Base-by-base conservation (phyloP, 2,113 vertebrate species). In the Numenius arquata region DNA sequence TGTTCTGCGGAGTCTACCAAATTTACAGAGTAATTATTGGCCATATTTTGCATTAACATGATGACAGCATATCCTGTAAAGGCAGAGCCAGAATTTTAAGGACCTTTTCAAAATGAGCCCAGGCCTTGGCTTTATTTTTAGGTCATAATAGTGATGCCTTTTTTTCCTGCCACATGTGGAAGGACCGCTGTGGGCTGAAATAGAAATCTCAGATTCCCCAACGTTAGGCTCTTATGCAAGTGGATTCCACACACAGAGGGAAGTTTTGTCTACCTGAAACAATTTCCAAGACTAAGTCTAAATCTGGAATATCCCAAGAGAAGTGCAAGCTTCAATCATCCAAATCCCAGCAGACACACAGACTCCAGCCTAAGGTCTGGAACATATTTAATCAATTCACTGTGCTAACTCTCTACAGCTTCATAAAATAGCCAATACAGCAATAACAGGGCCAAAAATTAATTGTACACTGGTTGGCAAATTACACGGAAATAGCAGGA, bases 321-420 rank as follows among this genome's bases (percentile, higher is more conserved):
- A 68, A 95, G 67, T 8, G 5, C 41, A 89, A 89, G 78, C 71
- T 96, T 91, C 95, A 95, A 91, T 93, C 93, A 95, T 73, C 2
- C 8, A 93, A 95, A 89, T 95, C 95, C 92, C 94, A 80, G 77
- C 66, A 88, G 89, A 89, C 71, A 40, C 45, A 13, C 53, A 74
- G 87, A 73, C 90, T 94, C 82, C 88, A 91, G 95, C 75, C 95
- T 67, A 93, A 93, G 93, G 95, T 93, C 88, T 90, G 95, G 59
- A 96, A 95, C 75, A 83, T 50, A 93, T 94, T 96, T 96, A 93
- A 97, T 93, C 95, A 96, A 94, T 93, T 87, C 90, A 71, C 86
- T 79, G 29, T n/a, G 36, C 56, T 88, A 83, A 81, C 76, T 78
- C 85, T 77, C 92, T 58, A 66, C 68, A 95, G 96, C 85, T 95